phyloP scores from a whole-genome alignment of 1,140 invertebrate species.

The Diorhabda sublineata region DNA sequence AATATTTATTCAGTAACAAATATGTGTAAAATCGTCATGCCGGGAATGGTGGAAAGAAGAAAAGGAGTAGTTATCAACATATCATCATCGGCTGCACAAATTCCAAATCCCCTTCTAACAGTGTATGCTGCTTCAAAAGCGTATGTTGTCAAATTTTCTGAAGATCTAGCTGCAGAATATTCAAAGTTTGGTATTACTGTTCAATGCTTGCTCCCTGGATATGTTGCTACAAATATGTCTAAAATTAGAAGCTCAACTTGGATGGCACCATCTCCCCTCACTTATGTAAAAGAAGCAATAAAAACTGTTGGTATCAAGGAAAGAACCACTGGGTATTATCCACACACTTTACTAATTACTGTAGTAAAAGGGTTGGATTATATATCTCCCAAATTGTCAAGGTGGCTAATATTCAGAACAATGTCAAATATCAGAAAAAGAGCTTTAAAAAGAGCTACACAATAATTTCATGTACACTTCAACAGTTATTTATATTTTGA shows the following conservation, averaged over 20 bases:
- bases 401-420: slow-evolving; percentile 57
- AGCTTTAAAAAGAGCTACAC: slow-evolving; percentile 43
- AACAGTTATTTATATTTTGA: too few species aligned
- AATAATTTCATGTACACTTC: slow-evolving; percentile 6
- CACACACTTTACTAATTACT: slow-evolving; percentile 64
- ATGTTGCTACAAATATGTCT: slow-evolving; percentile 91
- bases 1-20: slow-evolving; percentile 72
- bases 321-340: slow-evolving; percentile 74
- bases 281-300: slow-evolving; percentile 74
- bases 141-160: slow-evolving; percentile 81
- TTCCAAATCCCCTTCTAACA: slow-evolving; percentile 77
- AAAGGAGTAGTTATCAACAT: slow-evolving; percentile 91
- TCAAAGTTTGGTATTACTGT: slow-evolving; percentile 70
- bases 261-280: slow-evolving; percentile 73
- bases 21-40: slow-evolving; percentile 82
- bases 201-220: slow-evolving; percentile 82
- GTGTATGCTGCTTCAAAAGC: slow-evolving; percentile 90
- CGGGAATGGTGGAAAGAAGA: slow-evolving; percentile 79
- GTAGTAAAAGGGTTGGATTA: slow-evolving; percentile 50
- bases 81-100: slow-evolving; percentile 75
- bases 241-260: slow-evolving; percentile 75
- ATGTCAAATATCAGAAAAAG: slow-evolving; percentile 59
- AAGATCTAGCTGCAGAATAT: slow-evolving; percentile 77
- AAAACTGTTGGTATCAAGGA: slow-evolving; percentile 70
- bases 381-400: slow-evolving; percentile 52